phyloP scores from a whole-genome alignment of 1,140 invertebrate genomes.

The Solenopsis fugax region DNA sequence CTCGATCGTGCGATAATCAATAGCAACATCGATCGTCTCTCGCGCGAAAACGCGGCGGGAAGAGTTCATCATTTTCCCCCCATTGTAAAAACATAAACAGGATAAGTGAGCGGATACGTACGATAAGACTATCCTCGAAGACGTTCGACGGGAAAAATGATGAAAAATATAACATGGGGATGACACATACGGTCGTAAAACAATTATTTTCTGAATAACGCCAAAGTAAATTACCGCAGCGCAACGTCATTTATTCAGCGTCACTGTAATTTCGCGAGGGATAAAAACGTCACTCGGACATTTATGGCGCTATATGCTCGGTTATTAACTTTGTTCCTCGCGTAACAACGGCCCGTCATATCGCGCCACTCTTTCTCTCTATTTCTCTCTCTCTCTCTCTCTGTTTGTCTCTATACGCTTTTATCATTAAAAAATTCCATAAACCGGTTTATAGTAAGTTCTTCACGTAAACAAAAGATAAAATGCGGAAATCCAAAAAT shows the following conservation, averaged over 20 bases:
- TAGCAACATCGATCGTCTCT: background rate
- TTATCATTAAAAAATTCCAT: conserved; percentile 16
- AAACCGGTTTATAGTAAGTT: background rate
- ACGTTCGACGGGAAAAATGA: conserved; percentile 3
- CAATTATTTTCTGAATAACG: conserved; percentile 47
- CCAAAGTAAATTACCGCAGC: conserved; percentile 11
- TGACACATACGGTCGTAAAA: conserved; percentile 5
- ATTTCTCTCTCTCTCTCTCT: background rate
- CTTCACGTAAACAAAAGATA: background rate
- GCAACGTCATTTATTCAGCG: conserved; percentile 62
- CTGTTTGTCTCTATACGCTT: background rate
- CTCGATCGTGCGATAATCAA: background rate
- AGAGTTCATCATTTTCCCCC: background rate
- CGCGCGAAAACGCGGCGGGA: background rate
- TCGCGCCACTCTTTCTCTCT: background rate
- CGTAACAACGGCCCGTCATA: conserved; percentile 28
- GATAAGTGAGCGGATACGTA: conserved; percentile 7
- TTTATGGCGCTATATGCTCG: conserved; percentile 65
- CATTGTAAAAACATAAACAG: conserved; percentile 25
- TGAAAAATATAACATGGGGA: conserved; percentile 34
- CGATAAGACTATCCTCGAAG: background rate
- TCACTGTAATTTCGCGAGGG: conserved; percentile 67
- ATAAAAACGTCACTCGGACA: conserved; percentile 75
- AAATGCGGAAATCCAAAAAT: conserved; percentile 5
- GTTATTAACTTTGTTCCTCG: conserved; percentile 74